Evolutionary conservation across 1,140 invertebrate species (phyloP).

Genomic region (Pseudobourletiella spinata): DNA sequence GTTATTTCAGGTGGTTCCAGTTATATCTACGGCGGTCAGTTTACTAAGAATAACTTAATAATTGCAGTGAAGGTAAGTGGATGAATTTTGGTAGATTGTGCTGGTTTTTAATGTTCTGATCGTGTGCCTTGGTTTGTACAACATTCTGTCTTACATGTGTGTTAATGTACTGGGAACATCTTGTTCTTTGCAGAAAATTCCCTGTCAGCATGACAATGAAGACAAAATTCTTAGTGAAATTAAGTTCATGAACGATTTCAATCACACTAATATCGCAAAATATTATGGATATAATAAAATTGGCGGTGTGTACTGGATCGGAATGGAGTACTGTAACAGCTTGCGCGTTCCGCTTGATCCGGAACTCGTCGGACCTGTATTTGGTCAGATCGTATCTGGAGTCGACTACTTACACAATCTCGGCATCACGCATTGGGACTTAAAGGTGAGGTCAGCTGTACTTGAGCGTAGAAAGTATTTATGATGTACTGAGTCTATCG

Average conservation of each 20-base stretch:
- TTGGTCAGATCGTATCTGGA: constrained; percentile 28
- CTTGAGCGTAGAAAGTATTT: no score
- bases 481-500: no score
- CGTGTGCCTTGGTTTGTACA: no score
- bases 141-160: no score
- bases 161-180: no score
- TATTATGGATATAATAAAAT: constrained; percentile 22
- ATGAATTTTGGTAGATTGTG: no score
- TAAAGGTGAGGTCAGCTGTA: no score
- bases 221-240: constrained; percentile 26
- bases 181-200: constrained; percentile 22
- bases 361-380: constrained; percentile 26
- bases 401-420: constrained; percentile 32
- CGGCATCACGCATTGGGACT: constrained; percentile 32
- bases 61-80: constrained; percentile 32
- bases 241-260: constrained; percentile 25
- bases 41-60: constrained; percentile 14
- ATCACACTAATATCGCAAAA: constrained; percentile 29
- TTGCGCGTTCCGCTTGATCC: constrained; percentile 11
- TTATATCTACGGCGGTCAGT: constrained; percentile 27
- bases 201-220: constrained; percentile 18
- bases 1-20: constrained; percentile 34
- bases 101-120: no score
- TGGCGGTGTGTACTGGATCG: constrained; percentile 22
- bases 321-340: constrained; percentile 29